Evolutionary conservation across 2,113 vertebrate genomes (phyloP).

Genomic region (Syngnathus scovelli): DNA sequence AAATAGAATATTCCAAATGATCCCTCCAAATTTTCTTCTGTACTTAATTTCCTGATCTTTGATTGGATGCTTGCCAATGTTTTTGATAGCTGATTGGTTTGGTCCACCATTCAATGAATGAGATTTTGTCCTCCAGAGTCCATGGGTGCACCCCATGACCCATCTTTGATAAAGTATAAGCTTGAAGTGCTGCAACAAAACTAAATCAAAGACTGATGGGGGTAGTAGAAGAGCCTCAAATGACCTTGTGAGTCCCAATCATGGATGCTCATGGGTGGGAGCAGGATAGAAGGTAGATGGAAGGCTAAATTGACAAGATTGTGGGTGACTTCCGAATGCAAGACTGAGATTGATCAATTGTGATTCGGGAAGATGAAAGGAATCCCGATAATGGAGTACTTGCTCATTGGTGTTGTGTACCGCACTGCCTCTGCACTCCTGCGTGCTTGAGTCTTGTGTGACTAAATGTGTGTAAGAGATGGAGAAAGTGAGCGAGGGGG

Average conservation of each 20-base stretch:
- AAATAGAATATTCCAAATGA: constrained; percentile 65
- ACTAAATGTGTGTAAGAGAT: constrained; percentile 39
- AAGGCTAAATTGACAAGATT: constrained; percentile 61
- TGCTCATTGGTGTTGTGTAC: constrained; percentile 46
- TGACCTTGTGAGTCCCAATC: constrained; percentile 66
- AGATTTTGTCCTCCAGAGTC: constrained; percentile 42
- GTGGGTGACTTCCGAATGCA: constrained; percentile 53
- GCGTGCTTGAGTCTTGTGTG: constrained; percentile 46
- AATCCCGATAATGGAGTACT: constrained; percentile 51
- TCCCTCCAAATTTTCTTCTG: constrained; percentile 71
- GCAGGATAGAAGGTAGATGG: constrained; percentile 22
- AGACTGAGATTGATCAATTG: constrained; percentile 44
- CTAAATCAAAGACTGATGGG: constrained; percentile 20
- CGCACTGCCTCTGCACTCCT: constrained; percentile 63
- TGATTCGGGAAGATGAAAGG: constrained; percentile 53
- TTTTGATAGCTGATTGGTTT: constrained; percentile 64
- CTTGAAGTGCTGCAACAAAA: constrained; percentile 33
- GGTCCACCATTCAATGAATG: constrained; percentile 35
- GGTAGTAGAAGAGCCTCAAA: constrained; percentile 46
- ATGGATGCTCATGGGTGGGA: constrained; percentile 48
- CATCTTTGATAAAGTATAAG: constrained; percentile 50
- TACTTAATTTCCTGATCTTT: constrained; percentile 58
- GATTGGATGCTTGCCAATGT: constrained; percentile 61
- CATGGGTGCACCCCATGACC: constrained; percentile 26
- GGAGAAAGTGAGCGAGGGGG: constrained; percentile 26